Conservation (phyloP, 2,888 invertebrate species). For the Euproctis similis region DNA sequence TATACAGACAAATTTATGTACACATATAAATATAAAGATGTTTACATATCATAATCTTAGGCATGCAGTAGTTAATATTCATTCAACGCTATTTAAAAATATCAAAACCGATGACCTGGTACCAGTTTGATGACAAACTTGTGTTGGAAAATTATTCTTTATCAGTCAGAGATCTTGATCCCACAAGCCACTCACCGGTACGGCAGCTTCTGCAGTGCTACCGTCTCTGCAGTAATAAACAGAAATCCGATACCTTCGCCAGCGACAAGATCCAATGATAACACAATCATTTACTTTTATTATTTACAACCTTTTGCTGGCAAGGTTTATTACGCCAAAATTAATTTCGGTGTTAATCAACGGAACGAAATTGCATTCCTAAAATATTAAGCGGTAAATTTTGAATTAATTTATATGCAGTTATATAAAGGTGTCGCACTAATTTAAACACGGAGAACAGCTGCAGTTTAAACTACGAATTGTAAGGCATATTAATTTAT, state of each 20-base stretch:
- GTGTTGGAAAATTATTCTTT: conserved; percentile 34
- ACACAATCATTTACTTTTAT: conserved; percentile 51
- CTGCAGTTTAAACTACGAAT: conserved; percentile 48
- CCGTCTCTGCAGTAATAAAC: conserved; percentile 59
- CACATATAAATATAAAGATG: conserved; percentile 11
- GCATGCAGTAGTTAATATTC: conserved; percentile 15
- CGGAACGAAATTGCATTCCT: conserved; percentile 2
- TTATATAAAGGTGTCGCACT: conserved; percentile 20
- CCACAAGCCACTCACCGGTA: conserved; percentile 57
- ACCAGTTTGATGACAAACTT: conserved; percentile 36
- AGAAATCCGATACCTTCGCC: conserved; percentile 65
- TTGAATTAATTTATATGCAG: conserved; percentile 12
- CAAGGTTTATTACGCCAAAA: conserved; percentile 48
- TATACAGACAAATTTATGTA: neutral
- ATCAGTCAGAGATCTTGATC: conserved; percentile 43
- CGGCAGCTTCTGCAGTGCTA: conserved; percentile 45
- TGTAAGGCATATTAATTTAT: conserved; percentile 59
- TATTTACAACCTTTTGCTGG: conserved; percentile 51
- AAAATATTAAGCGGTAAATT: conserved; percentile 6
- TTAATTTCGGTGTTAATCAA: conserved; percentile 26
- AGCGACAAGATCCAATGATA: conserved; percentile 59
- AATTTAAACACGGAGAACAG: conserved; percentile 47
- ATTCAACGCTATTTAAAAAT: conserved; percentile 23
- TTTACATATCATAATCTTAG: conserved; percentile 18
- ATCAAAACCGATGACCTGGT: conserved; percentile 16